Base-by-base conservation (phyloP, 2,888 invertebrate genomes). In the Epiperipatus broadwayi region DNA sequence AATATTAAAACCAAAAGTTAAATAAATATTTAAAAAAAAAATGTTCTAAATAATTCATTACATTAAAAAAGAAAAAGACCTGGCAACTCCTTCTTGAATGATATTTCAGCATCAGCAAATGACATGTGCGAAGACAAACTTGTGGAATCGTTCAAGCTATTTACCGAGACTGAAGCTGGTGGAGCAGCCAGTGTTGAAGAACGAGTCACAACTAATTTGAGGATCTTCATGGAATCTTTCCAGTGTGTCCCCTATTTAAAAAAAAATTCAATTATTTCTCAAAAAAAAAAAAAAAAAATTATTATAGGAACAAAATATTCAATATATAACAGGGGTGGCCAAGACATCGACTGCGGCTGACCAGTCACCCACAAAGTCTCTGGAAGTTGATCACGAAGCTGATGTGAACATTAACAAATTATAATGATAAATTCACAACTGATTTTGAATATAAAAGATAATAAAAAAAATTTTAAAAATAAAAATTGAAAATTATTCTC, bases 191-290 rank as follows among this genome's bases (percentile, higher is more conserved):
- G 65, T 12, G 83, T 81, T 3, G 93, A 93, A 14, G 89, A 89
- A 42, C 89, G 68, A 5, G 87, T 87, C 29, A 97, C 93, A 21
- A 93, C 85, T 41, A 91, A 65, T 61, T 95, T 95, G 36, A 97
- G 60, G 44, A 97, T 93, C 65, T 89, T 85, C 53, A 93, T 68
- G 0, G 93, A 81, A 58, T 97, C 95, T 54, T 81, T 85, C 78
- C 91, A 95, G 57, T 91, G 78, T 8, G 72, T 67, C 3, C 87
- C 79, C 69, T 78, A 64, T 19, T 48, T 28, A 37, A 4, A 32
- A 7, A 12, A 15, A n/a, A 33, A 16, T 18, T 18, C 5, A 20
- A 33, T 14, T 15, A 14, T 19, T 33, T 18, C 5, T 5, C 7
- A 10, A 18, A 8, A 19, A 18, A 19, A 5, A 33, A 8, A 19